Percentiles rank a stretch among this genome's conserved stretches.
Conservation (phyloP, 2,113 vertebrate species). For the Hirundichthys speculiger region DNA sequence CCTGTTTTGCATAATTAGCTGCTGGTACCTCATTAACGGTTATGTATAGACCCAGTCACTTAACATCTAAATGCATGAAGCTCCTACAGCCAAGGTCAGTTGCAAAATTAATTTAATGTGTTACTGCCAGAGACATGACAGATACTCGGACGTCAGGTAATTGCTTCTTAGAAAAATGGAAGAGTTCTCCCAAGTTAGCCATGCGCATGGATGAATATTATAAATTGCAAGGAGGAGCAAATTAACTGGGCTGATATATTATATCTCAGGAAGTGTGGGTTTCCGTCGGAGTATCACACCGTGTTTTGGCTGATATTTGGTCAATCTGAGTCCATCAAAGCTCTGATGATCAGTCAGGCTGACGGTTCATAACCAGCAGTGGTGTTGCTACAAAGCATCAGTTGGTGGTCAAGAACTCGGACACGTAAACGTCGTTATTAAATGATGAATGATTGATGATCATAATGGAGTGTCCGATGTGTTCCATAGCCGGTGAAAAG, state of each 20-base stretch:
- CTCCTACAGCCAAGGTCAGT: slow-evolving; percentile 73
- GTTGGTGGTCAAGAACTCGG: not conserved
- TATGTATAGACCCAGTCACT: slow-evolving; percentile 43
- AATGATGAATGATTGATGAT: too few relatives aligned
- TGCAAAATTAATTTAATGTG: slow-evolving; percentile 78
- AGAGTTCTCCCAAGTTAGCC: slow-evolving; percentile 65
- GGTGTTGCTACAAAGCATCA: slow-evolving; percentile 24
- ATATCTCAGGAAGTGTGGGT: slow-evolving; percentile 45
- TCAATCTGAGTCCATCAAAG: slow-evolving; percentile 37
- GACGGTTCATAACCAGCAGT: slow-evolving; percentile 39
- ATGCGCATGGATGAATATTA: slow-evolving; percentile 68
- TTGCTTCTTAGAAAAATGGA: slow-evolving; percentile 77
- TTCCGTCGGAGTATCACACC: slow-evolving; percentile 18
- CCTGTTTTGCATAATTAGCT: slow-evolving; percentile 75
- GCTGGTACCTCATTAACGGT: slow-evolving; percentile 67
- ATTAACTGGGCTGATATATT: slow-evolving; percentile 70
- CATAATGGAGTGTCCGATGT: too few relatives aligned
- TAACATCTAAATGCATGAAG: slow-evolving; percentile 53
- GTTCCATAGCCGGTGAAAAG: too few relatives aligned
- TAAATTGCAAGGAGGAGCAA: slow-evolving; percentile 69
- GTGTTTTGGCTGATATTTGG: slow-evolving; percentile 41
- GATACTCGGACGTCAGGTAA: slow-evolving; percentile 74
- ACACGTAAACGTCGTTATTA: too few relatives aligned
- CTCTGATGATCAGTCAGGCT: slow-evolving; percentile 41
- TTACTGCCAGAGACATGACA: slow-evolving; percentile 72